Evolutionary conservation across 2,888 invertebrate species (phyloP).

Genomic region (Andrena chrysosceles): DNA sequence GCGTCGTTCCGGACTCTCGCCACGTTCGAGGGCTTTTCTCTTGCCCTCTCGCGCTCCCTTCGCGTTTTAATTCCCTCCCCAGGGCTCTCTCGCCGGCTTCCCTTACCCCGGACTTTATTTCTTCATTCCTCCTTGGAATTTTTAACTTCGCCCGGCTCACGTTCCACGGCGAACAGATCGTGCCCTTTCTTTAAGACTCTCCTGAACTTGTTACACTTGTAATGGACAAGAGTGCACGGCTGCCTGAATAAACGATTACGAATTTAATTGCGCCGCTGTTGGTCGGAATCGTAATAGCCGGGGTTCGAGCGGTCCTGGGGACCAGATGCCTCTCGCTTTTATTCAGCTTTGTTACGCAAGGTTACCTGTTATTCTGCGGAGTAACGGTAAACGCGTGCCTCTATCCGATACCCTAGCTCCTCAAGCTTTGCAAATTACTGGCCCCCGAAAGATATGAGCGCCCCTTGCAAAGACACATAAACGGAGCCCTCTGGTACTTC

Average conservation of each 20-base stretch:
- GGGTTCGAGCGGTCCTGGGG: background rate
- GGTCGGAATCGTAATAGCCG: constrained; percentile 1
- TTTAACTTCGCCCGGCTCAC: constrained; percentile 28
- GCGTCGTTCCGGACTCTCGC: constrained; percentile 57
- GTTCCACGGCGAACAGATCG: constrained; percentile 31
- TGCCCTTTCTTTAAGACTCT: constrained; percentile 23
- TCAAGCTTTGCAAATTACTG: background rate
- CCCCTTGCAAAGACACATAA: background rate
- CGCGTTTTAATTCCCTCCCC: constrained; percentile 56
- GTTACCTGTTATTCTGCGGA: background rate
- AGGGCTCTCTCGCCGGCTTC: background rate
- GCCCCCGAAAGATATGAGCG: background rate
- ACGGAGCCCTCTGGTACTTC: no score
- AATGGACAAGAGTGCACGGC: constrained; percentile 28
- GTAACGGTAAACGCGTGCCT: background rate
- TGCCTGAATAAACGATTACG: constrained; percentile 45
- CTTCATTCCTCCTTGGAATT: constrained; percentile 48
- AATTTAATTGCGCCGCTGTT: constrained; percentile 43
- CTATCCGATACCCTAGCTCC: background rate
- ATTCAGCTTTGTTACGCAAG: background rate
- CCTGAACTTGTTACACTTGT: constrained; percentile 38
- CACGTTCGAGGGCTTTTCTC: constrained; percentile 54
- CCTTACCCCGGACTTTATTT: constrained; percentile 40
- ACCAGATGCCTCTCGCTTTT: background rate
- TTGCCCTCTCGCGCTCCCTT: constrained; percentile 27